Conservation (phyloP, 2,113 vertebrate species). For the Pseudopipra pipra region DNA sequence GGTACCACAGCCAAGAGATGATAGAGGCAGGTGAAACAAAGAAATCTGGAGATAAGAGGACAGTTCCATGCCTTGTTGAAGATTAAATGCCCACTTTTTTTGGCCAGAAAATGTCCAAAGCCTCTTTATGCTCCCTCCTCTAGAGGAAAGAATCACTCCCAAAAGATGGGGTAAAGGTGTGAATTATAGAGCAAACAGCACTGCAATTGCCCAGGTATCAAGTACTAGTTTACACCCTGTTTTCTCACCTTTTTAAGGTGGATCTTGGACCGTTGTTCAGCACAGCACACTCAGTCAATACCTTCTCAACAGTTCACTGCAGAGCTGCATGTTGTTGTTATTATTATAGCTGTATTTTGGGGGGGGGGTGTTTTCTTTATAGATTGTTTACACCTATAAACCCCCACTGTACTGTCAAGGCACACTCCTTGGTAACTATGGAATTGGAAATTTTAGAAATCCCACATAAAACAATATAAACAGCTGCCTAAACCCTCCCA, state of each 20-base stretch:
- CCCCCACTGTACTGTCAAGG: not conserved
- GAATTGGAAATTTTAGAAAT: not conserved
- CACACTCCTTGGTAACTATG: not conserved
- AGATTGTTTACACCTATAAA: not conserved
- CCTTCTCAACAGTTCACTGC: not conserved
- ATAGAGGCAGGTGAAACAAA: not conserved
- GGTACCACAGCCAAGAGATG: not conserved
- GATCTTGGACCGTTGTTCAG: not conserved
- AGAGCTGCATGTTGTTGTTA: not conserved
- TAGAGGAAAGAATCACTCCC: not conserved
- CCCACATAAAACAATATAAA: not conserved
- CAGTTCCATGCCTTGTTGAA: not conserved
- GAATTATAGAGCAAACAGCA: not conserved
- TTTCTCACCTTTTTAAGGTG: not conserved
- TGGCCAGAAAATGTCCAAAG: not conserved
- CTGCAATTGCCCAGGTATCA: not conserved
- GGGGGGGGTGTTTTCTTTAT: not conserved
- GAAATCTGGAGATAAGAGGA: not conserved
- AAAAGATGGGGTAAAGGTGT: not conserved
- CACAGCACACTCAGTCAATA: not conserved
- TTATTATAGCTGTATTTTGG: not conserved
- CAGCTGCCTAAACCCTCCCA: not conserved
- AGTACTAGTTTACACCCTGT: not conserved
- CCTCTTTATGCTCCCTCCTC: not conserved
- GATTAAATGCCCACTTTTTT: not conserved